Evolutionary conservation across 2,113 vertebrate genomes (phyloP).

Genomic region (Hippocampus comes): DNA sequence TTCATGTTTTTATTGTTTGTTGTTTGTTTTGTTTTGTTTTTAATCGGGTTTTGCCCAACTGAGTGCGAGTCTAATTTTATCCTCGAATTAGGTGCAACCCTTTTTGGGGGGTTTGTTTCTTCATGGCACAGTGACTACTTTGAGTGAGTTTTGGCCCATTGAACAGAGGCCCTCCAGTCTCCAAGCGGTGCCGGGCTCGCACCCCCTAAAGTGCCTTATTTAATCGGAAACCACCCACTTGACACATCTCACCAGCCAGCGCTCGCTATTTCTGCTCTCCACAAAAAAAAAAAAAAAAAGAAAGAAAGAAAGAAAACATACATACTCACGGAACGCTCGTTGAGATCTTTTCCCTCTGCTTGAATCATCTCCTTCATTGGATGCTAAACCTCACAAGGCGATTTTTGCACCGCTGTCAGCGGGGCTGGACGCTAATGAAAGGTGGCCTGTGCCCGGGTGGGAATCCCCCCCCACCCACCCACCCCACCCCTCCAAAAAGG

Average conservation of each 20-base stretch:
- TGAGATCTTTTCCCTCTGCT: constrained; percentile 14
- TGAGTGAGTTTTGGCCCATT: background rate
- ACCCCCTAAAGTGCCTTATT: constrained; percentile 7
- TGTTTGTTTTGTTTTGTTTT: no score
- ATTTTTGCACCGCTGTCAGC: constrained; percentile 47
- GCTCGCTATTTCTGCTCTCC: background rate
- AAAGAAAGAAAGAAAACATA: background rate
- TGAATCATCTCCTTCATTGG: constrained; percentile 41
- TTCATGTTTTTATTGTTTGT: no score
- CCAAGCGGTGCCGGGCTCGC: background rate
- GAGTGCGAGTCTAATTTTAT: background rate
- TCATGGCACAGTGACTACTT: background rate
- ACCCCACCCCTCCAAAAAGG: background rate
- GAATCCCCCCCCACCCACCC: no score
- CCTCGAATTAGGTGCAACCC: background rate
- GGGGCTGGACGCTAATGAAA: constrained; percentile 39
- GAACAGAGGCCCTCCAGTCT: background rate
- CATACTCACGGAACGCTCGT: constrained; percentile 11
- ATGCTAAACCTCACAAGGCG: constrained; percentile 37
- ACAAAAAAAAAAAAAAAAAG: no score
- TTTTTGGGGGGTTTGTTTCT: background rate
- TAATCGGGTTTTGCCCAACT: background rate
- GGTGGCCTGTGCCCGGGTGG: constrained; percentile 33
- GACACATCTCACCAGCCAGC: constrained; percentile 4
- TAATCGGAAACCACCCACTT: constrained; percentile 3